phyloP scores from a whole-genome alignment of 92 coral and sea anemone genomes.

The Palythoa grandiflora region DNA sequence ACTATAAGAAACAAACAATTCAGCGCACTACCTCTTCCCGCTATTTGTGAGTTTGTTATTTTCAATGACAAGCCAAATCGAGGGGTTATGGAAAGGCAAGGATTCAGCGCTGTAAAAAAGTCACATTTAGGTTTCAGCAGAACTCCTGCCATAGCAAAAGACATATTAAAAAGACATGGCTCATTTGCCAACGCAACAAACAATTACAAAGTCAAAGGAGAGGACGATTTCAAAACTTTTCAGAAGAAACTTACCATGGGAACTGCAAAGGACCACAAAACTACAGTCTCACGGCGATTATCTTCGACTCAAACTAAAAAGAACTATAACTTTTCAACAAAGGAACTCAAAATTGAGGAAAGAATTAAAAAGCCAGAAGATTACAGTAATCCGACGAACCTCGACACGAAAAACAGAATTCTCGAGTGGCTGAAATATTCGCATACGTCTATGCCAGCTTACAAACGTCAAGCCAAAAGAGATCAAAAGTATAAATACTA shows the following conservation, averaged over 20 bases:
- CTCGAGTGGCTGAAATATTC: conserved; percentile 77
- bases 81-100: conserved; percentile 1
- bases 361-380: conserved; percentile 78
- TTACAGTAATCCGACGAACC: conserved; percentile 68
- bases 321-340: conserved; percentile 66
- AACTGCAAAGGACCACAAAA: not conserved
- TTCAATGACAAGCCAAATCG: conserved; percentile 52
- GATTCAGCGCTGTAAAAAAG: not conserved
- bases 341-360: conserved; percentile 69
- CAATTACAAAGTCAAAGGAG: not conserved
- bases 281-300: not conserved
- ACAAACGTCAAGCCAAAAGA: conserved; percentile 62
- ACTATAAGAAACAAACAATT: conserved; percentile 26
- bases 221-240: not conserved
- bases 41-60: conserved; percentile 84
- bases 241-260: not conserved
- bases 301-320: not conserved
- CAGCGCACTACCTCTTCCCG: conserved; percentile 64
- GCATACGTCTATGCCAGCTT: conserved; percentile 67
- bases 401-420: conserved; percentile 73
- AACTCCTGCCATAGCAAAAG: not conserved
- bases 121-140: conserved; percentile 10
- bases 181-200: not conserved
- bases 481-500: conserved; percentile 35
- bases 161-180: conserved; percentile 6